Conservation (phyloP, 2,888 invertebrate species). For the Drosophila meridiana region DNA sequence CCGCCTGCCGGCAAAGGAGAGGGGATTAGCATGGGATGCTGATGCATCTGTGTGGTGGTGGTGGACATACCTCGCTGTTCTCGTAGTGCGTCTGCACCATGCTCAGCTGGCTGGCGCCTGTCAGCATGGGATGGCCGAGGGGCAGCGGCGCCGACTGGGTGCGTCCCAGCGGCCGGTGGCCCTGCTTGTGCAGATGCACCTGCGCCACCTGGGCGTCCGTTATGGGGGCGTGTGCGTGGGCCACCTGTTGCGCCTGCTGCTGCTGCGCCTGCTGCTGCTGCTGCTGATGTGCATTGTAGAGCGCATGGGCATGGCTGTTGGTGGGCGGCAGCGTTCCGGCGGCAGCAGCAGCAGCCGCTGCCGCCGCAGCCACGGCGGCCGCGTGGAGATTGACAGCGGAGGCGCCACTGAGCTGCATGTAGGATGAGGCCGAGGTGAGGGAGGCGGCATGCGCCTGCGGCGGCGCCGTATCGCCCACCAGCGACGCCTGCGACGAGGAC, state of each 20-base stretch:
- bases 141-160: constrained; percentile 97
- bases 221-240: constrained; percentile 84
- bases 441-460: constrained; percentile 83
- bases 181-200: constrained; percentile 89
- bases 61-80: constrained; percentile 84
- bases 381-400: constrained; percentile 57
- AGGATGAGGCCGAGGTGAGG: constrained; percentile 72
- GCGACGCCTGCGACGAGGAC: constrained; percentile 83
- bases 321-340: constrained; percentile 84
- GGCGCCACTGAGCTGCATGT: constrained; percentile 57
- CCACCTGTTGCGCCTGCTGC: constrained; percentile 9
- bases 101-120: constrained; percentile 84
- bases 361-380: constrained; percentile 55
- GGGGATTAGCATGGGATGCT: not conserved
- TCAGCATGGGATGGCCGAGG: constrained; percentile 94
- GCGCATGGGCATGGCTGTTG: constrained; percentile 57
- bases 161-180: constrained; percentile 93
- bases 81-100: constrained; percentile 85
- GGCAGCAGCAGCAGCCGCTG: constrained; percentile 55
- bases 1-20: constrained; percentile 79
- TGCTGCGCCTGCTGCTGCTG: constrained; percentile 22
- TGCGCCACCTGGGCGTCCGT: constrained; percentile 89
- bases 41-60: not conserved
- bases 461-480: constrained; percentile 81
- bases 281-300: constrained; percentile 42